A percentile compares a stretch with the other conserved stretches of the same genome.
Evolutionary conservation across 2,888 invertebrate genomes (phyloP).

Genomic region (Polydrusus cervinus): DNA sequence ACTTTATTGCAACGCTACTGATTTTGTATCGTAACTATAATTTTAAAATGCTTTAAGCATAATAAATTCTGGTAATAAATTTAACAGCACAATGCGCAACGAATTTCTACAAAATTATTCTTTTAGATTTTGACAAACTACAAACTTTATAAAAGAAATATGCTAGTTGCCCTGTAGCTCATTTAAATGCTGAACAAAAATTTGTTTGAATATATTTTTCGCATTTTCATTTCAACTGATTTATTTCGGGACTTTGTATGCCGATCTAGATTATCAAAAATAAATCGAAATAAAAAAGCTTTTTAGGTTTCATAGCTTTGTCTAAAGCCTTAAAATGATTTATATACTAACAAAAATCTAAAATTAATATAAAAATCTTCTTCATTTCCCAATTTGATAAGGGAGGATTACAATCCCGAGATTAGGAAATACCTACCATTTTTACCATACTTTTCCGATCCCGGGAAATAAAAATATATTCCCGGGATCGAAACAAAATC

Average conservation of each 20-base stretch:
- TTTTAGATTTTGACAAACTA: slow-evolving; percentile 2
- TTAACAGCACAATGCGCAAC: not conserved
- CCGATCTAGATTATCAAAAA: not conserved
- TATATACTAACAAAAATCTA: too few relatives aligned
- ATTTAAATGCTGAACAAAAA: slow-evolving; percentile 3
- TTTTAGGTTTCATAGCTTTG: not conserved
- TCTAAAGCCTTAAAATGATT: too few relatives aligned
- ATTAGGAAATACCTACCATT: too few relatives aligned
- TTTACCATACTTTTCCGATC: too few relatives aligned
- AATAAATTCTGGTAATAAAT: not conserved
- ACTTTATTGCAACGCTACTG: too few relatives aligned
- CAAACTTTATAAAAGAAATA: slow-evolving; percentile 5
- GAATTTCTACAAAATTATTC: not conserved
- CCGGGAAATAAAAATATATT: too few relatives aligned
- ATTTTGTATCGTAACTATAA: not conserved
- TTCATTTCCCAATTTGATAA: too few relatives aligned
- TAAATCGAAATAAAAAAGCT: not conserved
- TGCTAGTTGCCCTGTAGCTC: not conserved
- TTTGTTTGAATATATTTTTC: slow-evolving; percentile 2
- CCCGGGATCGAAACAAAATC: too few relatives aligned
- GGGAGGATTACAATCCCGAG: too few relatives aligned
- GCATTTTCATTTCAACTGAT: not conserved
- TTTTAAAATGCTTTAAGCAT: not conserved
- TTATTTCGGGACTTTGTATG: slow-evolving; percentile 1
- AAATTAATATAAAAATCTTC: too few relatives aligned